phyloP scores from a whole-genome alignment of 2,113 vertebrate genomes.

The Carassius carassius region DNA sequence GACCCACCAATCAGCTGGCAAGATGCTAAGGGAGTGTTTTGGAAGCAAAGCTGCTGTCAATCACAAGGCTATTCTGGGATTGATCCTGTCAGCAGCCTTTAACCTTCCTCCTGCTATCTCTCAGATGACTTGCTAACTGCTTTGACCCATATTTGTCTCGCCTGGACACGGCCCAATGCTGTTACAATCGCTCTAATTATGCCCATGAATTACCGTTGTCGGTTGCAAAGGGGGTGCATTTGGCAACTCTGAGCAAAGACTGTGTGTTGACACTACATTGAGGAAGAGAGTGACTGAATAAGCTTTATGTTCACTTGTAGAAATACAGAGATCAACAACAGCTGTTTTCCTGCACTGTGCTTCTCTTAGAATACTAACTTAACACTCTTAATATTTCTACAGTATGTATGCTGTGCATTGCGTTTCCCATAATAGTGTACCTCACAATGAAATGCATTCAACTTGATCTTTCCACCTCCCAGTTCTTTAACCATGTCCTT shows the following conservation, averaged over 20 bases:
- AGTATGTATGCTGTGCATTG: background rate
- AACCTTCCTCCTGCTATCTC: slow-evolving; percentile 48
- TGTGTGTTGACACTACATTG: slow-evolving; percentile 14
- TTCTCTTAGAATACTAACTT: background rate
- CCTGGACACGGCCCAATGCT: slow-evolving; percentile 71
- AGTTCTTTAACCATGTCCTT: background rate
- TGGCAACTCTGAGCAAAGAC: slow-evolving; percentile 33
- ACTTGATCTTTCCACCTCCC: background rate
- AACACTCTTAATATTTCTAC: background rate
- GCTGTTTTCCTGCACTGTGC: background rate
- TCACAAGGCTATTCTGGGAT: slow-evolving; percentile 54
- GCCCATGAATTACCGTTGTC: slow-evolving; percentile 71
- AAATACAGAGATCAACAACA: slow-evolving; percentile 1
- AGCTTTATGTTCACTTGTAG: background rate
- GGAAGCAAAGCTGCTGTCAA: slow-evolving; percentile 50
- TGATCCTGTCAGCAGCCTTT: slow-evolving; percentile 54
- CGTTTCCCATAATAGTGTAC: background rate
- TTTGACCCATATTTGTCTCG: slow-evolving; percentile 76
- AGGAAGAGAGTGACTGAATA: background rate
- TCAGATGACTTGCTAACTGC: slow-evolving; percentile 63
- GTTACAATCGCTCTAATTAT: slow-evolving; percentile 74
- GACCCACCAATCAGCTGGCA: slow-evolving; percentile 49
- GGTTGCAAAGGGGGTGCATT: slow-evolving; percentile 24
- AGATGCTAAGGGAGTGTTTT: slow-evolving; percentile 50
- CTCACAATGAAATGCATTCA: background rate